Base-by-base conservation (phyloP, 2,888 invertebrate species). In the Drosophila macrospina region DNA sequence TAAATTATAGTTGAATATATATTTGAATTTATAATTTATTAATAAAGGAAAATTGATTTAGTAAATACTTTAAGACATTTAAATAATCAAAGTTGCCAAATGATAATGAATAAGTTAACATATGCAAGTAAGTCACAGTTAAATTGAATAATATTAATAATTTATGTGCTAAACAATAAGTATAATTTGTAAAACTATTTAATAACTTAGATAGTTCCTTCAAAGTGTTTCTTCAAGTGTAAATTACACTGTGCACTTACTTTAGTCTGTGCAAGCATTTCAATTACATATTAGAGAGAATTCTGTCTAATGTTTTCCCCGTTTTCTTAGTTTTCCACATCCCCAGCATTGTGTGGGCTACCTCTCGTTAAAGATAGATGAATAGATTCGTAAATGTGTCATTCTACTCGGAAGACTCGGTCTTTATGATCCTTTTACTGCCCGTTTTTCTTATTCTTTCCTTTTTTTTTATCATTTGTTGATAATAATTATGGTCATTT, bases 401-500 rank as follows among this genome's bases (percentile, higher is more conserved):
- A 57, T 64, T 45, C 50, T 55, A 67, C 64, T n/a, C 54, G 56
- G 52, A 45, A 61, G 66, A 39, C 39, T 26, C 42, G 36, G 24
- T 72, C 76, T 83, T 80, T 81, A 80, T 54, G 66, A 72, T 76
- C 78, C 80, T 80, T 71, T 83, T 74, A 67, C 54, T 41, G 41
- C 41, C 66, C 44, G 54, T 56, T 61, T 44, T 60, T 57, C 11
- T 32, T 16, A 30, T 28, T 45, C 10, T 45, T 20, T 20, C n/a
- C n/a, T 20, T 2, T 20, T 20, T 64, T 73, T 78, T 63, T 80
- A 80, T 77, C 73, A 77, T 79, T 80, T 80, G 79, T 80, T 89
- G 85, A 79, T 86, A 79, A 88, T 89, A 88, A 89, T 88, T 89
- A 80, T 85, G 78, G 85, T 89, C 88, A 88, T 88, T 89, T 88